Evolutionary conservation across 2,888 invertebrate species (phyloP), one percentile per base, ranked within the genome.

Genomic region (Macroteleia sp.): DNA sequence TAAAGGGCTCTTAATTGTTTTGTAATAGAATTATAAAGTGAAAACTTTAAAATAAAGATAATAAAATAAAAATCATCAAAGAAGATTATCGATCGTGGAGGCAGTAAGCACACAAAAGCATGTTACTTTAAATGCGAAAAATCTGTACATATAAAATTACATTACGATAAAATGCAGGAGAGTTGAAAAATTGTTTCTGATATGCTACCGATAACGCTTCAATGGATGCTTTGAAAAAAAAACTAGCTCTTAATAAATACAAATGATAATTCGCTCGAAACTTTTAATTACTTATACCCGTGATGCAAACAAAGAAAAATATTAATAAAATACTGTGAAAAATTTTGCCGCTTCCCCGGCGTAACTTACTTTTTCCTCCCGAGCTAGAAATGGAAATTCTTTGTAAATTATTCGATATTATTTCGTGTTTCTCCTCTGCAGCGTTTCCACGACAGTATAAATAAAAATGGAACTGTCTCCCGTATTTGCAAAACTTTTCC

Each of bases 381-480:
- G 22, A 57, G 64, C 57, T 46, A 30, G 57, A 59, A 76, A 76
- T 76, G 76, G 70, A 70, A 70, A 76, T 76, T 76, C 77, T 70
- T 71, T 61, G 62, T 77, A 77, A 77, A 77, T 77, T 77, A 77
- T 77, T 77, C 71, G 70, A 77, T 77, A 77, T 77, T 71, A 77
- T 77, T 77, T 77, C 66, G 66, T 66, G 66, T 76, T 76, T 64
- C 57, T 76, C 59, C 36, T 52, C 61, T 46, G 46, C 61, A 39
- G 71, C 59, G 17, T 48, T 71, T 77, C 66, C 62, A 64, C 54
- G 70, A 77, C 77, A 71, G 52, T 77, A 59, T 77, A 77, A 71
- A 77, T 77, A 77, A 77, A 77, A 71, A 77, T 77, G 54, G 77
- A 77, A 66, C 77, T 73, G 77, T 66, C 77, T 57, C 57, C 57